Evolutionary conservation across 2,888 invertebrate species (phyloP).

Genomic region (Eupithecia vulgata): DNA sequence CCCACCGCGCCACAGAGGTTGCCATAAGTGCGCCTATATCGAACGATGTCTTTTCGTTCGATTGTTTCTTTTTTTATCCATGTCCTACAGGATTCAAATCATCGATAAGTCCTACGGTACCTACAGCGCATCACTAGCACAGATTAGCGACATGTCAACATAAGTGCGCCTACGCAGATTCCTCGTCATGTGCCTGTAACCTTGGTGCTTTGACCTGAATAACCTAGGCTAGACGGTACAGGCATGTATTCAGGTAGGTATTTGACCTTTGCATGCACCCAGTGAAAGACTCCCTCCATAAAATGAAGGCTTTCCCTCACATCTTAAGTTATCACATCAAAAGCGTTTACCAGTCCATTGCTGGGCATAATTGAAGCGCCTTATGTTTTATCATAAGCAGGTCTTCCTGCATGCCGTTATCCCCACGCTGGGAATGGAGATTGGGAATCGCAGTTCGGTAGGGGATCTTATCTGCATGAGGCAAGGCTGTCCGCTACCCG

Average conservation of each 20-base stretch:
- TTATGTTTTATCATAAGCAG: no score
- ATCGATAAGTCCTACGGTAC: constrained; percentile 13
- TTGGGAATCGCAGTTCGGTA: no score
- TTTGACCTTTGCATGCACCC: background rate
- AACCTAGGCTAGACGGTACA: constrained; percentile 34
- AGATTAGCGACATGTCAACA: constrained; percentile 60
- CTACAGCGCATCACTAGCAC: constrained; percentile 51
- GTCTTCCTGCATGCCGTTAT: no score
- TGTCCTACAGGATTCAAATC: background rate
- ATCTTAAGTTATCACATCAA: background rate
- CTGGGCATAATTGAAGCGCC: no score
- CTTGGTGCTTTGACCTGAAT: constrained; percentile 71
- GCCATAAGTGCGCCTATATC: constrained; percentile 44
- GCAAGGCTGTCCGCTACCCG: no score
- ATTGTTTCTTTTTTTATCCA: background rate
- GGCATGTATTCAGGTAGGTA: constrained; percentile 18
- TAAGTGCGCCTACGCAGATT: constrained; percentile 74
- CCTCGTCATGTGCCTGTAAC: constrained; percentile 69
- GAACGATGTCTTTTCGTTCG: no score
- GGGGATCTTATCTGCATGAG: no score
- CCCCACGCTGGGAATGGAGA: no score
- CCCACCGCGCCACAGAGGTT: background rate
- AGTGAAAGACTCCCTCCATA: background rate
- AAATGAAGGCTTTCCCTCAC: background rate
- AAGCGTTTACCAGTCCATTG: no score